Percentiles rank a stretch among this genome's conserved stretches.
Evolutionary conservation across 2,113 vertebrate species (phyloP).

Genomic region (Myotis yumanensis): DNA sequence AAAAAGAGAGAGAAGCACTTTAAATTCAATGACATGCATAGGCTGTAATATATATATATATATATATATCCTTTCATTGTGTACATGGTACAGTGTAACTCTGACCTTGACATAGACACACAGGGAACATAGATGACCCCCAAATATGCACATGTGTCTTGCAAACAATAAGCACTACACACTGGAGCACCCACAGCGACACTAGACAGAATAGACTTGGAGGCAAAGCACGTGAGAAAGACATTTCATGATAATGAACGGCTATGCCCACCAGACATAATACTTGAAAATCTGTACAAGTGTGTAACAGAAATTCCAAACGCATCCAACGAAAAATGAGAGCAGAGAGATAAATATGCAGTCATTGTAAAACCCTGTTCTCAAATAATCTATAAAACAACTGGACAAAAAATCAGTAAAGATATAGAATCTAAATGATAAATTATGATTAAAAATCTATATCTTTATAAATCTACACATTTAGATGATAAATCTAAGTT

Average conservation of each 20-base stretch:
- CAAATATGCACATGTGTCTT: too few relatives aligned
- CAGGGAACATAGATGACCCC: not conserved
- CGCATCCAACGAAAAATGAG: not conserved
- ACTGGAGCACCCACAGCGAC: not conserved
- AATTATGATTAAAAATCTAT: not conserved
- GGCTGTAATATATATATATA: not conserved
- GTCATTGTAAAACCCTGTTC: not conserved
- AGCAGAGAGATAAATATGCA: not conserved
- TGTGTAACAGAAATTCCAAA: not conserved
- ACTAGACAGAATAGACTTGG: not conserved
- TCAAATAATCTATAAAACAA: not conserved
- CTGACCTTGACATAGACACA: not conserved
- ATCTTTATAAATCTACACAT: not conserved
- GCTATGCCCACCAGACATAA: not conserved
- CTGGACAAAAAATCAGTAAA: not conserved
- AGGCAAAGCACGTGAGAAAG: not conserved
- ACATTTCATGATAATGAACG: not conserved
- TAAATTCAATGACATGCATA: not conserved
- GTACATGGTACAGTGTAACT: too few relatives aligned
- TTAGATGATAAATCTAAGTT: conserved; percentile 22
- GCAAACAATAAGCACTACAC: not conserved
- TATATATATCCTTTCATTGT: not conserved
- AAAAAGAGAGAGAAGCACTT: too few relatives aligned
- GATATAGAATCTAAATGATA: not conserved
- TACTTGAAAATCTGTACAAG: not conserved